Conservation (phyloP, 1,140 invertebrate species). For the Drosophila novamexicana region DNA sequence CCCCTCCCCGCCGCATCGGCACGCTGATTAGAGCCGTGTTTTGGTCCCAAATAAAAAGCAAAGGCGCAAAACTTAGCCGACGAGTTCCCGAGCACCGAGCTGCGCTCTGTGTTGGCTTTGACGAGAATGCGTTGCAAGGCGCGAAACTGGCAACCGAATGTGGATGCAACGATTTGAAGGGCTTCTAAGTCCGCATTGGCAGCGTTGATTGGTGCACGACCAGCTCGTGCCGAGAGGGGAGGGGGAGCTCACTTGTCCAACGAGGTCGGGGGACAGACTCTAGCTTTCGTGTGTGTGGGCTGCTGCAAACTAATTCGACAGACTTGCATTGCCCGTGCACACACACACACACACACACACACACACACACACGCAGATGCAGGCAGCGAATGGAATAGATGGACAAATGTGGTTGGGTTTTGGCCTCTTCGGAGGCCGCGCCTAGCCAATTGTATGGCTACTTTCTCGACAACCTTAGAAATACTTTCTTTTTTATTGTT, state of each 20-base stretch:
- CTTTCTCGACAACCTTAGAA: background rate
- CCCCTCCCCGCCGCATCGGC: background rate
- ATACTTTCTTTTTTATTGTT: no score
- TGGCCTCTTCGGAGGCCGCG: background rate
- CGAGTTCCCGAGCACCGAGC: slow-evolving; percentile 32
- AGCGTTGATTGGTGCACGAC: slow-evolving; percentile 68
- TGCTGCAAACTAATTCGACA: slow-evolving; percentile 48
- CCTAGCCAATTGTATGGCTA: background rate
- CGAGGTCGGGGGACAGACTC: no score
- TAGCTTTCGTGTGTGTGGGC: slow-evolving; percentile 39
- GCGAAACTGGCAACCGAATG: slow-evolving; percentile 46
- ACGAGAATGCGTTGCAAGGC: slow-evolving; percentile 37
- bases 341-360: slow-evolving; percentile 16
- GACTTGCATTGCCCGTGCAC: slow-evolving; percentile 44
- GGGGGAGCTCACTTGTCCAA: background rate
- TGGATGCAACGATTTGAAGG: slow-evolving; percentile 79
- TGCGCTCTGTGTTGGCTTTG: slow-evolving; percentile 6
- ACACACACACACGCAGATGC: slow-evolving; percentile 2
- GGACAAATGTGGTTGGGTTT: slow-evolving; percentile 38
- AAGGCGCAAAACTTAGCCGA: slow-evolving; percentile 56
- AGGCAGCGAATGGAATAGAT: slow-evolving; percentile 41
- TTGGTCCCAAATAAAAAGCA: slow-evolving; percentile 50
- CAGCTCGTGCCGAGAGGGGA: slow-evolving; percentile 14
- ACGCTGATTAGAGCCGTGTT: slow-evolving; percentile 52
- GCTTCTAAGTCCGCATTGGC: slow-evolving; percentile 71